These are phyloP conservation scores for Stigmatopora argus DNA, from an alignment of 2,113 vertebrate species.

Conservation along the genomic window DNA sequence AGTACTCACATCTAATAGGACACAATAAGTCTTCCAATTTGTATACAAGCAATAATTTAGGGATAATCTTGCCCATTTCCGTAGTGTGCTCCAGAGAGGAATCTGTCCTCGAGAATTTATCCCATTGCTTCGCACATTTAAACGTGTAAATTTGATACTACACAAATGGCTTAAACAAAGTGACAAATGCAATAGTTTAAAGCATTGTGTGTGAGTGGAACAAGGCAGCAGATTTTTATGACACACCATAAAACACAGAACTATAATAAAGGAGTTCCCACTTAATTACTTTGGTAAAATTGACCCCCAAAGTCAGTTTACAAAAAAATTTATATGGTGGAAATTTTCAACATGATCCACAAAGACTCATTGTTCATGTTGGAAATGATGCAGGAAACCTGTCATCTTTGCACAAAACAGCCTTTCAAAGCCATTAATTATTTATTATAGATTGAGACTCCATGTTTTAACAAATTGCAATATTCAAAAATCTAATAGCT, in stretches of 20 bases:
- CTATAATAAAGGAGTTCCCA: background rate
- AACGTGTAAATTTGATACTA: background rate
- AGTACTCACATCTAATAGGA: background rate
- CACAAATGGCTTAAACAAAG: background rate
- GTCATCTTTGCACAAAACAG: background rate
- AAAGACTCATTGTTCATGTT: background rate
- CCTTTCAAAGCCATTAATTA: background rate
- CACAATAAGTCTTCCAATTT: background rate
- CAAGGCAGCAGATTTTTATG: background rate
- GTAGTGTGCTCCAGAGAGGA: background rate
- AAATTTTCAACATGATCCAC: background rate
- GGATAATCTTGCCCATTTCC: background rate
- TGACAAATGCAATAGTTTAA: background rate
- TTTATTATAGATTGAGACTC: no score
- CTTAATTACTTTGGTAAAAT: background rate
- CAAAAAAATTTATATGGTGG: background rate
- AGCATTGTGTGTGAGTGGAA: background rate
- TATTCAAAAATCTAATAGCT: no score
- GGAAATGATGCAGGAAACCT: background rate
- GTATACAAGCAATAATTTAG: background rate
- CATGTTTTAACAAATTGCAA: background rate
- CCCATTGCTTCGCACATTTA: background rate
- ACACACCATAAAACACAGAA: no score
- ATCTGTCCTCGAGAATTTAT: background rate
- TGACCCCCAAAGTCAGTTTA: no score